Percentiles rank a stretch among this genome's conserved stretches.
phyloP scores from a whole-genome alignment of 2,113 vertebrate genomes.

The Sprattus sprattus region DNA sequence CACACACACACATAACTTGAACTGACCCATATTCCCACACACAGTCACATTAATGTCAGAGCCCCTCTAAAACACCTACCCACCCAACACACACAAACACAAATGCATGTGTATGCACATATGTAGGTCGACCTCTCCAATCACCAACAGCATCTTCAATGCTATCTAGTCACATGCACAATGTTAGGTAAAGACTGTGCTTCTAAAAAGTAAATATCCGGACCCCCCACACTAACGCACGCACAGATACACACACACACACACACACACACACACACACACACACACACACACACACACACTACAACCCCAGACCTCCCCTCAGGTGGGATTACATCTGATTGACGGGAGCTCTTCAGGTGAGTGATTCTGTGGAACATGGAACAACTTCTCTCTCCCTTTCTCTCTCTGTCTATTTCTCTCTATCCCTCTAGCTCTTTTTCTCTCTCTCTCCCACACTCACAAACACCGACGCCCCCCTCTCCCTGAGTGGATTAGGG shows the following conservation, averaged over 20 bases:
- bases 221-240: neutral
- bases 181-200: neutral
- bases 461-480: neutral
- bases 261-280: neutral
- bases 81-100: conserved; percentile 37
- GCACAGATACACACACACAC: conserved; percentile 7
- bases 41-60: conserved; percentile 8
- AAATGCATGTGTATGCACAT: conserved; percentile 40
- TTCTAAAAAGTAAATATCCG: neutral
- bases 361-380: conserved; percentile 35
- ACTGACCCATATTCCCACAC: conserved; percentile 49
- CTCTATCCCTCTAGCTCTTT: neutral
- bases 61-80: neutral
- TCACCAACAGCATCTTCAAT: neutral
- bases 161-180: neutral
- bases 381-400: conserved; percentile 21
- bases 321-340: conserved; percentile 45
- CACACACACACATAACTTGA: conserved; percentile 50
- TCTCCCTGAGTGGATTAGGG: conserved; percentile 17
- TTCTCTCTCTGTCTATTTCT: neutral
- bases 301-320: neutral
- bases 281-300: conserved; percentile 12
- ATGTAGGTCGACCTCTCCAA: conserved; percentile 39
- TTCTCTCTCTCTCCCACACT: neutral
- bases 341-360: conserved; percentile 38